phyloP scores from a whole-genome alignment of 2,113 vertebrate genomes.

The Lagopus leucura region DNA sequence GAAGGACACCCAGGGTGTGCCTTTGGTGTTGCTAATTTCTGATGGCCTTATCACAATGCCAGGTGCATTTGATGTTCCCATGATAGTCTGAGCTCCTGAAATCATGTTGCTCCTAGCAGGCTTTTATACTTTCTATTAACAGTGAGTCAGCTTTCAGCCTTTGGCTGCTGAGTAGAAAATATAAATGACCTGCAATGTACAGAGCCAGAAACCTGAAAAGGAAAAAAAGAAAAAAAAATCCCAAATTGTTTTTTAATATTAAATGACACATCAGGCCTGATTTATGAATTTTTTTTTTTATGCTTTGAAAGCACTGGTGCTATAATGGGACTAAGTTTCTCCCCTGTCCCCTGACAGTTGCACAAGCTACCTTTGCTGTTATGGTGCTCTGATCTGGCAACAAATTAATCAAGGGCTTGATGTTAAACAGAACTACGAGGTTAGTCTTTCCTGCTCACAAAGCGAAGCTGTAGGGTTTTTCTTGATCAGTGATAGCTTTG shows the following conservation, averaged over 20 bases:
- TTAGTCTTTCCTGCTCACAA: background rate
- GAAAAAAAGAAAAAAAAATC: background rate
- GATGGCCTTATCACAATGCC: background rate
- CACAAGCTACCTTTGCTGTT: background rate
- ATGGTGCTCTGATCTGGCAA: background rate
- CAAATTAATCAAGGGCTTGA: background rate
- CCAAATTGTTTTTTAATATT: background rate
- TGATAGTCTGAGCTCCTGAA: conserved; percentile 7
- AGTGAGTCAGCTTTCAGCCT: conserved; percentile 13
- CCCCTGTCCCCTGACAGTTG: background rate
- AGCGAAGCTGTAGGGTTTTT: background rate
- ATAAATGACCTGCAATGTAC: background rate
- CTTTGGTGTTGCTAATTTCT: background rate
- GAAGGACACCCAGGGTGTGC: background rate
- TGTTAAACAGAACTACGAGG: background rate
- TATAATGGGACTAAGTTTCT: background rate
- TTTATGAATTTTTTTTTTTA: background rate
- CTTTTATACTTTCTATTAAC: background rate
- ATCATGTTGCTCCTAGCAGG: background rate
- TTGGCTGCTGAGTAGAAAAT: conserved; percentile 20
- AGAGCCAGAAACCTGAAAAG: background rate
- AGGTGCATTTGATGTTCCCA: conserved; percentile 4
- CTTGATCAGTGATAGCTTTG: background rate
- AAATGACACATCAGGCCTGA: background rate
- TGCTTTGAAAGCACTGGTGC: background rate